Percentiles rank a stretch among this genome's conserved stretches.
These are phyloP conservation scores for Psittacula echo DNA, from an alignment of 2,797 vertebrate genomes.

Conservation along the genomic window DNA sequence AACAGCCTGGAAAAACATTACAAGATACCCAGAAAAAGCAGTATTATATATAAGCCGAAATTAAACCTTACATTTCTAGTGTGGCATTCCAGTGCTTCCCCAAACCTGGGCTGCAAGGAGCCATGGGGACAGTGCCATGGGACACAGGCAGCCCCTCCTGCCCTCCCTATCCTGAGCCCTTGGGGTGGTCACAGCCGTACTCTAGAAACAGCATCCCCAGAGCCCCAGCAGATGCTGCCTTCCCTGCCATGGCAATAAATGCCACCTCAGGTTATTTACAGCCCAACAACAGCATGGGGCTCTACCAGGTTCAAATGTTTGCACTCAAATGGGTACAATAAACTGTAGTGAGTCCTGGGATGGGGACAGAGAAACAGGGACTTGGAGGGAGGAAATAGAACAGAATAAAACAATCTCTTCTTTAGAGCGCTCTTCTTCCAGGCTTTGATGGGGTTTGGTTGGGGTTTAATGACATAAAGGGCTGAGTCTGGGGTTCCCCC, in stretches of 20 bases:
- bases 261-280: background rate
- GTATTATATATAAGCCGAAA: background rate
- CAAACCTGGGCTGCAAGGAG: accelerated
- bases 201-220: background rate
- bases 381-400: background rate
- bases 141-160: background rate
- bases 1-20: conserved; percentile 37
- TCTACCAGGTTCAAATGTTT: background rate
- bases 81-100: accelerated
- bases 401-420: background rate
- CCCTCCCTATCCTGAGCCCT: background rate
- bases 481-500: background rate
- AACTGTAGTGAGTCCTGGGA: background rate
- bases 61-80: accelerated
- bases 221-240: background rate
- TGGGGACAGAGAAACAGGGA: background rate
- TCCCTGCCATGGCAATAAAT: background rate
- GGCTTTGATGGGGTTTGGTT: background rate
- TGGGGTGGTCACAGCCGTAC: accelerated
- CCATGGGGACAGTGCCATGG: background rate
- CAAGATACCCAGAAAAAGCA: conserved; percentile 4
- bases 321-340: background rate
- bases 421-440: background rate
- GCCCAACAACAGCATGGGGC: background rate
- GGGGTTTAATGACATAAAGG: background rate